phyloP scores from a whole-genome alignment of 2,797 vertebrate species.

The Intellagama lesueurii region DNA sequence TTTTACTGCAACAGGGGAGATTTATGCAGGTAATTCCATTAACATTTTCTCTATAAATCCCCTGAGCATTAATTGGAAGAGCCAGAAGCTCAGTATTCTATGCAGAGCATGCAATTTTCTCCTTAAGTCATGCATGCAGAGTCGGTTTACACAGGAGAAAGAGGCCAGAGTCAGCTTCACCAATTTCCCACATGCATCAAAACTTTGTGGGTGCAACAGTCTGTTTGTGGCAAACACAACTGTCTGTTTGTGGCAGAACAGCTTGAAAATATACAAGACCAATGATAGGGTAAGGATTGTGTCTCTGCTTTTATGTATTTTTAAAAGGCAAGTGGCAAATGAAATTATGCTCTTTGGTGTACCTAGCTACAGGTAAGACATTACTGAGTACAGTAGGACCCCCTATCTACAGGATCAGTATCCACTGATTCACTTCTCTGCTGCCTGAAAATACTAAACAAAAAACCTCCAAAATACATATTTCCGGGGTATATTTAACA shows the following conservation, averaged over 20 bases:
- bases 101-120: slow-evolving; percentile 35
- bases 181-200: not conserved
- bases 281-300: not conserved
- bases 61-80: slow-evolving; percentile 44
- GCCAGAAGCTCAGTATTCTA: slow-evolving; percentile 36
- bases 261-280: not conserved
- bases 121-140: not conserved
- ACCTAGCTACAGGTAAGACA: no score
- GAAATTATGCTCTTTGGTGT: no score
- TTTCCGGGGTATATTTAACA: no score
- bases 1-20: not conserved
- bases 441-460: no score
- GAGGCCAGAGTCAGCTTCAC: not conserved
- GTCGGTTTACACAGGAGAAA: slow-evolving; percentile 1
- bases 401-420: no score
- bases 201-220: not conserved
- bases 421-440: no score
- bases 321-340: not conserved
- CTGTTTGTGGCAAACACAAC: not conserved
- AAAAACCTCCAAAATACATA: no score
- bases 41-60: slow-evolving; percentile 58
- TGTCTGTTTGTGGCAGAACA: not conserved
- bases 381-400: no score
- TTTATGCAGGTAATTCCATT: slow-evolving; percentile 70
- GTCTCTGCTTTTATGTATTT: not conserved